Conservation (phyloP, 1,140 invertebrate genomes). For the Armadillidium nasatum region DNA sequence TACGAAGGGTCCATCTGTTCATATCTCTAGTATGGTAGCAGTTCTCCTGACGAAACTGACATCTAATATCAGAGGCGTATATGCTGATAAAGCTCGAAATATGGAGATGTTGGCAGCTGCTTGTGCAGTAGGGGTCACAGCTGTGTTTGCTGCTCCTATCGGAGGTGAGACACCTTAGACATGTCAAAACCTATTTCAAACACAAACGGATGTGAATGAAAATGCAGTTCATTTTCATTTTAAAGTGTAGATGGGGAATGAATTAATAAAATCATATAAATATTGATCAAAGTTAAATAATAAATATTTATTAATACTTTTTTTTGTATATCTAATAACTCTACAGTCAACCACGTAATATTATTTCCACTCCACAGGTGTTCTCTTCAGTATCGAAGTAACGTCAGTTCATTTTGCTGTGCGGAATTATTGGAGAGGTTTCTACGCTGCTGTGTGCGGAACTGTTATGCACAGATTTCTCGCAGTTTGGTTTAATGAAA, state of each 20-base stretch:
- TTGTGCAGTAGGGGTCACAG: constrained; percentile 91
- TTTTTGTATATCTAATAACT: constrained; percentile 50
- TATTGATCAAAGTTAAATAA: neutral
- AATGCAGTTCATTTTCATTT: neutral
- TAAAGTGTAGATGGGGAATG: constrained; percentile 47
- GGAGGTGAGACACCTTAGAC: constrained; percentile 67
- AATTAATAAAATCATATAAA: constrained; percentile 48
- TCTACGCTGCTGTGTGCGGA: constrained; percentile 95
- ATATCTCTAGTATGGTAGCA: constrained; percentile 93
- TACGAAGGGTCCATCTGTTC: constrained; percentile 96
- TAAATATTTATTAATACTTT: constrained; percentile 55
- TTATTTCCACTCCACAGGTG: constrained; percentile 66
- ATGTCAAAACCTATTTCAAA: too few species aligned
- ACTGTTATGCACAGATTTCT: constrained; percentile 89
- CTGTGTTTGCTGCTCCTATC: constrained; percentile 91
- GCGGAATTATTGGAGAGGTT: constrained; percentile 97
- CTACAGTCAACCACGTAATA: constrained; percentile 50
- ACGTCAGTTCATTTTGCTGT: constrained; percentile 98
- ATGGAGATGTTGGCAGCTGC: constrained; percentile 90
- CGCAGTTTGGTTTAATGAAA: constrained; percentile 89
- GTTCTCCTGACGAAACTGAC: constrained; percentile 86
- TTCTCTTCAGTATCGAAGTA: constrained; percentile 98
- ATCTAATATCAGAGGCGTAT: constrained; percentile 84
- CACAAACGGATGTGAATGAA: too few species aligned
- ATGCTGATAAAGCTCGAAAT: constrained; percentile 88